Evolutionary conservation across 2,113 vertebrate species (phyloP), one percentile per base, ranked within the genome.

Genomic region (Chaetops frenatus): DNA sequence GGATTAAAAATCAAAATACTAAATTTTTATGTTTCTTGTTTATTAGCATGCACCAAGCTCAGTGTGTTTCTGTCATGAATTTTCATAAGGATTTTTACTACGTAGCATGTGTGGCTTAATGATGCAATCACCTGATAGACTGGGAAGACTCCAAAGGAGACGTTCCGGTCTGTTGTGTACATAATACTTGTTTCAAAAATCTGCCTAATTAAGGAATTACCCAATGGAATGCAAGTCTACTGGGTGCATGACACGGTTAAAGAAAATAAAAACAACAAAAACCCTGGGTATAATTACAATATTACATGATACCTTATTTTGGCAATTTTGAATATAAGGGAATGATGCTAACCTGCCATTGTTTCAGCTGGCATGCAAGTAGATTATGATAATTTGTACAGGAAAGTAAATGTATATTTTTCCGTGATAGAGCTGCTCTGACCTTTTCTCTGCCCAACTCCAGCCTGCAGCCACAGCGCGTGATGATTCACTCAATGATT

Each of bases 111-210:
- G 96, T 97, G 96, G 90, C 92, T 98, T 98, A 98, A 98, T 98
- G 97, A 98, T 98, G 97, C 97, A 98, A 98, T 98, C 97, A 97
- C 97, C 97, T 83, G 95, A 97, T 98, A 97, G 97, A 97, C 97
- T 96, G 93, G 93, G 95, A 98, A 81, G 96, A 95, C 97, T 97
- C 96, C 96, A 97, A 97, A 98, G 96, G 92, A 97, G 94, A 95
- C 96, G 97, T 98, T 98, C 95, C 95, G 92, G 97, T 98, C 98
- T 98, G 97, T 97, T 98, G 97, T 98, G 95, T 98, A 97, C 97
- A 97, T 98, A 98, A 98, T 97, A 97, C 97, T 97, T 94, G 96
- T 97, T 98, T 97, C 95, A 97, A 92, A 98, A 98, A 97, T 97
- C 97, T 97, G 96, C 96, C 96, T 98, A 98, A 98, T 98, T 98